A percentile compares a stretch with the other conserved stretches of the same genome.
phyloP scores from a whole-genome alignment of 2,888 invertebrate species.

The Aquatica leii region DNA sequence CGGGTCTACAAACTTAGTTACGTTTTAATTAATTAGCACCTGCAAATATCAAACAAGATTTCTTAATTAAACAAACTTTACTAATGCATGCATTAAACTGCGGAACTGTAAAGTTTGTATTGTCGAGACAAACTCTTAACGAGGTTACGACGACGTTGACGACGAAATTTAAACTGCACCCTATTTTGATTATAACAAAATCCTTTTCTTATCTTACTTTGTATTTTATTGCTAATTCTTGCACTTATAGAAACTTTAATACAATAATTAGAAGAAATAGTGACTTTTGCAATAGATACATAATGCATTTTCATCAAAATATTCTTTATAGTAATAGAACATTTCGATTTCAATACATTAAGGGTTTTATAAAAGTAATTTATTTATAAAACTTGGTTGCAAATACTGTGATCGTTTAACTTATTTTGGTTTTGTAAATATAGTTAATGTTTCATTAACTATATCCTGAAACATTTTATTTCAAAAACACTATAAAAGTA shows the following conservation, averaged over 20 bases:
- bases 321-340: no score
- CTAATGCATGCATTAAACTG: conserved; percentile 39
- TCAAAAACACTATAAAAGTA: conserved; percentile 10
- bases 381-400: no score
- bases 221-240: no score
- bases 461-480: conserved; percentile 16
- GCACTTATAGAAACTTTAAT: no score
- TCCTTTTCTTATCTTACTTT: not conserved
- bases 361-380: no score
- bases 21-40: conserved; percentile 40
- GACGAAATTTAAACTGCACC: conserved; percentile 25
- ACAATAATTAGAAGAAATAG: no score
- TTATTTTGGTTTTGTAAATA: no score
- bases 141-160: conserved; percentile 27
- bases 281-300: no score
- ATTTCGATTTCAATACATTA: no score
- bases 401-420: no score
- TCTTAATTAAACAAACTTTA: conserved; percentile 39
- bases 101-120: conserved; percentile 35
- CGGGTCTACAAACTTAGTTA: conserved; percentile 35
- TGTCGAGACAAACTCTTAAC: conserved; percentile 35
- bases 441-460: conserved; percentile 9
- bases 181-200: conserved; percentile 9
- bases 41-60: conserved; percentile 38
- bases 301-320: no score